Conservation (phyloP, 2,888 invertebrate genomes). For the Caenorhabditis virilis region DNA sequence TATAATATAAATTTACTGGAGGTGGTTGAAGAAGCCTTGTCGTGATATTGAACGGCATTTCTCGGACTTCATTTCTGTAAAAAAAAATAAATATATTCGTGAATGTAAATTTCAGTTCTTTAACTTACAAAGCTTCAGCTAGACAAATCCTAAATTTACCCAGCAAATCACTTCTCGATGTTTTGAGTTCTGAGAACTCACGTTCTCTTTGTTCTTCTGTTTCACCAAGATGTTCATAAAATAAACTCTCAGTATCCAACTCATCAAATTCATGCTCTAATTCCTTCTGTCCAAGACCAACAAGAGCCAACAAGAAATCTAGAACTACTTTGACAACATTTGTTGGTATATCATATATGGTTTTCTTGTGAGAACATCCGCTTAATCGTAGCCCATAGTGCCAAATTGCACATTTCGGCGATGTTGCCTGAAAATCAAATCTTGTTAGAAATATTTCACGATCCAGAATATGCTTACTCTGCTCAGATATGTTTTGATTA, state of each 20-base stretch:
- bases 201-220: slow-evolving; percentile 2
- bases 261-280: slow-evolving; percentile 6
- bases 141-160: slow-evolving; percentile 11
- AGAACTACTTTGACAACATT: slow-evolving; percentile 4
- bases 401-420: slow-evolving; percentile 28
- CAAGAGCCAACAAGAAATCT: slow-evolving; percentile 15
- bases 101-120: not conserved
- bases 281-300: slow-evolving; percentile 10
- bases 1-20: slow-evolving; percentile 8
- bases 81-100: not conserved
- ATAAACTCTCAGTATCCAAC: not conserved
- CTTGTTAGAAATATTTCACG: too few relatives aligned
- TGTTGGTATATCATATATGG: slow-evolving; percentile 19
- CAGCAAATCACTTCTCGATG: slow-evolving; percentile 3
- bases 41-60: slow-evolving; percentile 27
- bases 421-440: slow-evolving; percentile 12
- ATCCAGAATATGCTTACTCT: not conserved
- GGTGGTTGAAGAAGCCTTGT: slow-evolving; percentile 12
- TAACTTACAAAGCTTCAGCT: slow-evolving; percentile 21
- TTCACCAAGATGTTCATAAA: slow-evolving; percentile 13
- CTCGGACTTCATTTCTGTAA: slow-evolving; percentile 31
- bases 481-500: slow-evolving; percentile 16
- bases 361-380: slow-evolving; percentile 28
- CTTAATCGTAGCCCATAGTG: slow-evolving; percentile 26
- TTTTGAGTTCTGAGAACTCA: slow-evolving; percentile 11